Evolutionary conservation across 2,888 invertebrate species (phyloP).

Genomic region (Carabus problematicus): DNA sequence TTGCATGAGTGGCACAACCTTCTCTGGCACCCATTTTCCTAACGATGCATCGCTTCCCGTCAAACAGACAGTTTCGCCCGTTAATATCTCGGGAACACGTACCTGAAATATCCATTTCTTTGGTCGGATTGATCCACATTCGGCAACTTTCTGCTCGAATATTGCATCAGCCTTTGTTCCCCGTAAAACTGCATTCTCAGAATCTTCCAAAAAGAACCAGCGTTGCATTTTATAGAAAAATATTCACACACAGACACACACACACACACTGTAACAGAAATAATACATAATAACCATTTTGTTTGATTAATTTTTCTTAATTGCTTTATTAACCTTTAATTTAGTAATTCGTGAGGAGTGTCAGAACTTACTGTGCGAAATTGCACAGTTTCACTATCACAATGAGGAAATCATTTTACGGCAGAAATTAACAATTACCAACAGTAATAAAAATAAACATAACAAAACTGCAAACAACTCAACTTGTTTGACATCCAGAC

Average conservation of each 20-base stretch:
- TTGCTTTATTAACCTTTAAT: too few species aligned
- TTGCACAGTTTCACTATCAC: too few species aligned
- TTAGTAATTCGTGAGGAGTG: too few species aligned
- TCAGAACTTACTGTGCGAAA: too few species aligned
- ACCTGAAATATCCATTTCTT: slow-evolving; percentile 64
- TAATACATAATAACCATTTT: not conserved
- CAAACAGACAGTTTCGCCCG: slow-evolving; percentile 73
- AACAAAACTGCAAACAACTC: not conserved
- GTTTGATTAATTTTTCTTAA: too few species aligned
- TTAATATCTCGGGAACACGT: slow-evolving; percentile 61
- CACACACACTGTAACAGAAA: slow-evolving; percentile 14
- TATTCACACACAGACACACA: slow-evolving; percentile 3
- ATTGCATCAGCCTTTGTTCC: slow-evolving; percentile 31
- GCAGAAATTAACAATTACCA: not conserved
- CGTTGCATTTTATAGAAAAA: slow-evolving; percentile 64
- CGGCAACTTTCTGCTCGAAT: slow-evolving; percentile 16
- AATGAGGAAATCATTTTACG: too few species aligned
- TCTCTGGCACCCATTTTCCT: slow-evolving; percentile 74
- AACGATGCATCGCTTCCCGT: slow-evolving; percentile 72
- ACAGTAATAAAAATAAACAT: not conserved
- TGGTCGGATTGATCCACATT: slow-evolving; percentile 45
- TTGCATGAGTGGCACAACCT: slow-evolving; percentile 63
- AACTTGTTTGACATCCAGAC: too few species aligned
- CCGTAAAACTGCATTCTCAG: slow-evolving; percentile 59
- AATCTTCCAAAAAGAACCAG: slow-evolving; percentile 70